Conservation (phyloP, 2,113 vertebrate genomes). For the human region DNA sequence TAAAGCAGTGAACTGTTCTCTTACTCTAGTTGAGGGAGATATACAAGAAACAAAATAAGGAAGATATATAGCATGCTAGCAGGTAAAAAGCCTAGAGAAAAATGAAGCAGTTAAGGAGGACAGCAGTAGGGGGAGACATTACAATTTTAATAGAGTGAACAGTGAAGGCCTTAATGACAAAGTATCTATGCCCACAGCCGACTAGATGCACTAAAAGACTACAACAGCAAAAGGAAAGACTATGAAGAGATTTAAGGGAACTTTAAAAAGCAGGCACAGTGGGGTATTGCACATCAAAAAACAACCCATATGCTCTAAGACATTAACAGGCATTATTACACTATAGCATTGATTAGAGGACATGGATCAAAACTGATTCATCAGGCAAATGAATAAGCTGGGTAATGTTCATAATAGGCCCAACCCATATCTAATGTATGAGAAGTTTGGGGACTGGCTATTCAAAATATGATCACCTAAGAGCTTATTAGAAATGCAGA, state of each 20-base stretch:
- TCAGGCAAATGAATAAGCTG: not conserved
- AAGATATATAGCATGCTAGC: not conserved
- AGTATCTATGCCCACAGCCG: not conserved
- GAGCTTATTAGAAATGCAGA: not conserved
- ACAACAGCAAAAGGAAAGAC: not conserved
- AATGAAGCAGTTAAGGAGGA: not conserved
- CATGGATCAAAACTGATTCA: not conserved
- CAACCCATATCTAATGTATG: not conserved
- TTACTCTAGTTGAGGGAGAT: not conserved
- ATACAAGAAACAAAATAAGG: not conserved
- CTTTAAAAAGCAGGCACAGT: not conserved
- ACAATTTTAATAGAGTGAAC: not conserved
- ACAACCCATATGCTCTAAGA: not conserved
- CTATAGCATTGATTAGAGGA: not conserved
- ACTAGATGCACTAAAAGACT: not conserved
- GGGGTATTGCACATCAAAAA: not conserved
- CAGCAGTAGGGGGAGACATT: not conserved
- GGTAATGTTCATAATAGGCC: not conserved
- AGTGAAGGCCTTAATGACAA: not conserved
- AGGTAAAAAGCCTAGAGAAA: not conserved
- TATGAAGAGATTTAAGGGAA: constrained; percentile 12
- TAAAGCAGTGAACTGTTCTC: not conserved
- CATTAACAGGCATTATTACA: not conserved
- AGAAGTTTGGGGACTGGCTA: not conserved
- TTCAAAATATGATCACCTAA: not conserved